These are phyloP conservation scores for Sitobion miscanthi DNA, from an alignment of 1,140 invertebrate genomes.

Conservation along the genomic window DNA sequence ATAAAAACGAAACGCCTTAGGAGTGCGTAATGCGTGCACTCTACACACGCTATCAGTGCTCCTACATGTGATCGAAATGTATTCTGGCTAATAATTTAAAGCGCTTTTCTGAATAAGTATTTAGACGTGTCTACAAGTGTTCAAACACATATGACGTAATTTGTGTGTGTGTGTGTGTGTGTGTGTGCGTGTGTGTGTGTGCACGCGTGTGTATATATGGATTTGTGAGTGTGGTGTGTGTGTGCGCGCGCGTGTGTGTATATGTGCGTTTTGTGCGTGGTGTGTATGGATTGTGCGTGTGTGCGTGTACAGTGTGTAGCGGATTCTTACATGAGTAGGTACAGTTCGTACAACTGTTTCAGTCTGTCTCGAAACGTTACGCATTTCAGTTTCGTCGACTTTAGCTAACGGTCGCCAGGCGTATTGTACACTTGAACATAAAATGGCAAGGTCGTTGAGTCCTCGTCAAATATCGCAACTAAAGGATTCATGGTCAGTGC, in stretches of 20 bases:
- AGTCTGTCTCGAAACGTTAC: conserved; percentile 37
- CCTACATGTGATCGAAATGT: background rate
- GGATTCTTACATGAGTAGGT: background rate
- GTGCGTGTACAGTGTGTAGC: background rate
- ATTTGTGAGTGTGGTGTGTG: background rate
- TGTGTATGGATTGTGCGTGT: background rate
- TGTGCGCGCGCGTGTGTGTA: no score
- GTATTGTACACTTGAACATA: background rate
- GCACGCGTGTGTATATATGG: no score
- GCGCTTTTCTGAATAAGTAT: conserved; percentile 3
- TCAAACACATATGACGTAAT: background rate
- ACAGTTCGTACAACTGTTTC: background rate
- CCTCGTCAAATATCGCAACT: background rate
- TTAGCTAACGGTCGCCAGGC: background rate
- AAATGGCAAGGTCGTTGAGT: background rate
- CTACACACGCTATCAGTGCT: background rate
- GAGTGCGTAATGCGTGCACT: background rate
- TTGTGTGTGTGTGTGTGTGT: no score
- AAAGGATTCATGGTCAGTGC: background rate
- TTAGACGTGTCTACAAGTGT: background rate
- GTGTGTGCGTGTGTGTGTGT: background rate
- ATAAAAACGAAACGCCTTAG: background rate
- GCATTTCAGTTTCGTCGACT: background rate
- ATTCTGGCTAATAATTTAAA: conserved; percentile 7
- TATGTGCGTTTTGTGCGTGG: background rate